Evolutionary conservation across 64 coral and sea anemone genomes (phyloP), one percentile per base, ranked within the genome.

Genomic region (Anthopleura sola): DNA sequence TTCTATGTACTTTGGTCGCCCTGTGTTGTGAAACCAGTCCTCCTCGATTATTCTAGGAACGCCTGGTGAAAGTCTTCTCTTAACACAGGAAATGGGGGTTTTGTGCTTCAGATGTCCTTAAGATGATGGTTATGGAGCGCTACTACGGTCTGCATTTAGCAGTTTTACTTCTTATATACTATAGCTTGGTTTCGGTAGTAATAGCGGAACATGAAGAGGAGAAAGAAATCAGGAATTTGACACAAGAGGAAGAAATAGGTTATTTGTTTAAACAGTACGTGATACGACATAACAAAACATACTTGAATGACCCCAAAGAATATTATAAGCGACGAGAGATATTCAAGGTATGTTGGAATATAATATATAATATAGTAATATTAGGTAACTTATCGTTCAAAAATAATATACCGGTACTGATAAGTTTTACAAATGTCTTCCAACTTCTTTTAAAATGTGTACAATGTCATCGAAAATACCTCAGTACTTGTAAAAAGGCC

Each of bases 251-350:
- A 16, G 44, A 51, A 60, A 57, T 82, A 14, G 37, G 38, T 18
- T 17, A 20, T 49, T 28, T 80, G 49, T 95, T 95, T 71, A 90
- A 90, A 69, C 44, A 85, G 21, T 95, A 75, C 40, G 89, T 86
- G 29, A 85, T 82, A 24, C n/a, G 6, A 20, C 32, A 91, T 49
- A 91, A 95, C 86, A 91, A 53, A 60, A 88, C 86, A 0, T 95
- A 91, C 37, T n/a, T 91, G 13, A 85, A 88, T 74, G 82, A 95
- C 39, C 75, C 71, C 0, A 82, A 79, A 21, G 89, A 95, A 85
- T 95, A 85, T 37, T 85, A 34, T 37, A 88, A 80, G 24, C 83
- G 93, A 86, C 55, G 56, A 34, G 3, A 55, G 24, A 84, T 91
- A 69, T 95, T 95, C 49, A 88, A 91, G 87, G 93, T 95, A 86